A percentile compares a stretch with the other conserved stretches of the same genome.
Evolutionary conservation across 2,113 vertebrate species (phyloP).

Genomic region (Otis tarda): DNA sequence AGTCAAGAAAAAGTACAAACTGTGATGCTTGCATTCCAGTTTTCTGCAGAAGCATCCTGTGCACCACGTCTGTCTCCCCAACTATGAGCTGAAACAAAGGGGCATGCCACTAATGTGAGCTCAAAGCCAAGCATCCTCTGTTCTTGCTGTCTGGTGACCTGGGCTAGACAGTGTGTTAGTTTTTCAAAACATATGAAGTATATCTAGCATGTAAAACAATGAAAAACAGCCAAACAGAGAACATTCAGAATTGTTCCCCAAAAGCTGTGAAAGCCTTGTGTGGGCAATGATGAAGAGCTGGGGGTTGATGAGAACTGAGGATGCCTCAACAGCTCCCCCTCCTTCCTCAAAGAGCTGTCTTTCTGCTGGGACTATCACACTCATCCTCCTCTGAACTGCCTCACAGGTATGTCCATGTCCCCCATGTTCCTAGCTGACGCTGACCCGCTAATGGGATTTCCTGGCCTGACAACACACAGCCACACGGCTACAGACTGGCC

Average conservation of each 20-base stretch:
- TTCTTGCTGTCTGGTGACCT: neutral
- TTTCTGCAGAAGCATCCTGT: neutral
- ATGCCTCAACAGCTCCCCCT: neutral
- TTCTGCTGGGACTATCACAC: neutral
- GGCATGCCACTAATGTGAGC: neutral
- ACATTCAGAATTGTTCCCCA: neutral
- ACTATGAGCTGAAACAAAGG: neutral
- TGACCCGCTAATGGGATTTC: neutral
- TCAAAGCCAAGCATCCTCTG: neutral
- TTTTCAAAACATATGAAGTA: neutral
- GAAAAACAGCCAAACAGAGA: neutral
- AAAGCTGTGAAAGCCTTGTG: neutral
- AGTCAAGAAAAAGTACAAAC: neutral
- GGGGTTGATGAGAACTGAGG: neutral
- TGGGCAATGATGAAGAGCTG: neutral
- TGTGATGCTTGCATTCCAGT: neutral
- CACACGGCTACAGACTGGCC: neutral
- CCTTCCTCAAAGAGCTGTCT: neutral
- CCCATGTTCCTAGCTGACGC: neutral
- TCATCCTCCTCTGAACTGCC: neutral
- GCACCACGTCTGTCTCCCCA: neutral
- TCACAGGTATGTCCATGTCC: neutral
- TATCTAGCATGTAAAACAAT: neutral
- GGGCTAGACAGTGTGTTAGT: neutral
- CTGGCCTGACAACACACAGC: rapidly evolving